Conservation (phyloP, 1,140 invertebrate genomes). For the Phymastichus coffea region DNA sequence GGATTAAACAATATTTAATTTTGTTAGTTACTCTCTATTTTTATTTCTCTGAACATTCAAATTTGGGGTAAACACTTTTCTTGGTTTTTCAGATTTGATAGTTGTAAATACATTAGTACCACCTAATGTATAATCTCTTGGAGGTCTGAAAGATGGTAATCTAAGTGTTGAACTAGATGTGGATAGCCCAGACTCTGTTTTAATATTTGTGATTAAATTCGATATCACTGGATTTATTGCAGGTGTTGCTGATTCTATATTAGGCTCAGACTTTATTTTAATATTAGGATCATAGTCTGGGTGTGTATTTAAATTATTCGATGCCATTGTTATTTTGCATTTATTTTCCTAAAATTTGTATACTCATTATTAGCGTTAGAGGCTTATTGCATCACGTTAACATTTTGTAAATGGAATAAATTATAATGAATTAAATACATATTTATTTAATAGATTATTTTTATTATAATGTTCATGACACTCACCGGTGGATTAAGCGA, state of each 20-base stretch:
- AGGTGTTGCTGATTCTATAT: background rate
- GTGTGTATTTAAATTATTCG: constrained; percentile 16
- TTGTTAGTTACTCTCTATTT: constrained; percentile 45
- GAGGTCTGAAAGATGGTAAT: constrained; percentile 46
- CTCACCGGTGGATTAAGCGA: too few species aligned
- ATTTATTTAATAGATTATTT: too few species aligned
- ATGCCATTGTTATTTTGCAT: constrained; percentile 6
- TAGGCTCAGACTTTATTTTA: constrained; percentile 19
- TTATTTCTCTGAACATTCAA: constrained; percentile 50
- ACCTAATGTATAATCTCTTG: constrained; percentile 48
- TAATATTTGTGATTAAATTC: constrained; percentile 33
- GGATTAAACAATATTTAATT: background rate
- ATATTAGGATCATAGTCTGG: constrained; percentile 15
- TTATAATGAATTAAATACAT: too few species aligned
- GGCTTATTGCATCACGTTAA: too few species aligned
- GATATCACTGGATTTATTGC: background rate
- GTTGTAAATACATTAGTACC: too few species aligned
- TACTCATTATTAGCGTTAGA: too few species aligned
- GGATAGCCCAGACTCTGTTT: constrained; percentile 38
- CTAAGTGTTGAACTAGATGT: constrained; percentile 35
- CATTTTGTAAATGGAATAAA: too few species aligned
- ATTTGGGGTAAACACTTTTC: constrained; percentile 49
- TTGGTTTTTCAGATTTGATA: constrained; percentile 46
- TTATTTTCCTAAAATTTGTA: constrained; percentile 13
- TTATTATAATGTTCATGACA: too few species aligned